Conservation (phyloP, 1,140 invertebrate species). For the Aphelinus certus region DNA sequence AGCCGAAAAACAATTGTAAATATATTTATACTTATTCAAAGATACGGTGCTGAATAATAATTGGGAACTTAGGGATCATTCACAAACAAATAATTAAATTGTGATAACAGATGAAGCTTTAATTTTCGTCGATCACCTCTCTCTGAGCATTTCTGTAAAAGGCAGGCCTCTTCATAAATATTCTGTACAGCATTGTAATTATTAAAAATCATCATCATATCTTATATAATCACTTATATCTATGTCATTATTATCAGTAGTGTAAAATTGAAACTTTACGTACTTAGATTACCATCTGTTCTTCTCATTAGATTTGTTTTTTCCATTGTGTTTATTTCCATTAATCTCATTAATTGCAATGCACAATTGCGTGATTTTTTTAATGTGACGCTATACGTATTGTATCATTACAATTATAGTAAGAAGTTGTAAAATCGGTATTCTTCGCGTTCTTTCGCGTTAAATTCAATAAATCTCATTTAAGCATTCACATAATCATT, state of each 20-base stretch:
- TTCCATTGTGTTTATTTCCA: conserved; percentile 48
- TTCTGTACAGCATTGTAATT: conserved; percentile 66
- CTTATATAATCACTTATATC: conserved; percentile 62
- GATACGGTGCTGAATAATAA: conserved; percentile 25
- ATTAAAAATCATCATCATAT: conserved; percentile 65
- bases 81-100: conserved; percentile 33
- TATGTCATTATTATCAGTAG: conserved; percentile 67
- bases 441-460: conserved; percentile 53
- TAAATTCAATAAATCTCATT: conserved; percentile 61
- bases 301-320: conserved; percentile 55
- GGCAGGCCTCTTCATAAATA: conserved; percentile 64
- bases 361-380: conserved; percentile 61
- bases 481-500: conserved; percentile 63
- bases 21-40: conserved; percentile 19
- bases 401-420: conserved; percentile 63
- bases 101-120: conserved; percentile 37
- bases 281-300: conserved; percentile 64
- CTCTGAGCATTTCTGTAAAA: conserved; percentile 55
- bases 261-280: conserved; percentile 68
- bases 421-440: conserved; percentile 69
- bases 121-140: conserved; percentile 49
- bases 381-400: conserved; percentile 64
- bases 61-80: conserved; percentile 15
- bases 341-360: conserved; percentile 53
- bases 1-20: too few species aligned